A percentile compares a stretch with the other conserved stretches of the same genome.
Evolutionary conservation across 2,797 vertebrate species (phyloP).

Genomic region (Manis pentadactyla): DNA sequence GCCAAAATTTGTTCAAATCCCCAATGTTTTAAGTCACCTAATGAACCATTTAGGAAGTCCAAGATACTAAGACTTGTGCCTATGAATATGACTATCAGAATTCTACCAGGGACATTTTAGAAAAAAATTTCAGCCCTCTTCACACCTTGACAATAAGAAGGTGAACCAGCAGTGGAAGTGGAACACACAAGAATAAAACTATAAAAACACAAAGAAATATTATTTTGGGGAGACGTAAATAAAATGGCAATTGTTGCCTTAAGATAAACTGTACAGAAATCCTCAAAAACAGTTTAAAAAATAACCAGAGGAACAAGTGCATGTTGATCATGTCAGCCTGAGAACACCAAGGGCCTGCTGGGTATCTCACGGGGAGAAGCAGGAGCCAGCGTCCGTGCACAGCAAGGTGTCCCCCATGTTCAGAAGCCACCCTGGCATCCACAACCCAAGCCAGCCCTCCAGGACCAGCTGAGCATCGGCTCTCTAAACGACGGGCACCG

Average conservation of each 20-base stretch:
- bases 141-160: not conserved
- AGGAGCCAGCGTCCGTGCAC: not conserved
- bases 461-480: too few relatives aligned
- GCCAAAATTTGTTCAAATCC: not conserved
- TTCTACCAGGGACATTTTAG: not conserved
- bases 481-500: not conserved
- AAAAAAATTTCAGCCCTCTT: not conserved
- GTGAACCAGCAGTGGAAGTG: not conserved
- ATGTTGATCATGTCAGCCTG: not conserved
- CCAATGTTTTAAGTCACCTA: conserved; percentile 8
- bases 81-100: not conserved
- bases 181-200: not conserved
- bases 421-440: not conserved
- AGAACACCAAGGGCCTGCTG: not conserved
- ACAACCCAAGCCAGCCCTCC: too few relatives aligned
- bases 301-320: not conserved
- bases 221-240: not conserved
- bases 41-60: not conserved
- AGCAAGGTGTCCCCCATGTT: not conserved
- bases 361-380: not conserved
- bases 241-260: not conserved
- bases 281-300: not conserved
- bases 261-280: not conserved
- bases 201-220: not conserved
- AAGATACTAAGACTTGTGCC: not conserved